Conservation (phyloP, 1,140 invertebrate species). For the Trachelipus rathkii region DNA sequence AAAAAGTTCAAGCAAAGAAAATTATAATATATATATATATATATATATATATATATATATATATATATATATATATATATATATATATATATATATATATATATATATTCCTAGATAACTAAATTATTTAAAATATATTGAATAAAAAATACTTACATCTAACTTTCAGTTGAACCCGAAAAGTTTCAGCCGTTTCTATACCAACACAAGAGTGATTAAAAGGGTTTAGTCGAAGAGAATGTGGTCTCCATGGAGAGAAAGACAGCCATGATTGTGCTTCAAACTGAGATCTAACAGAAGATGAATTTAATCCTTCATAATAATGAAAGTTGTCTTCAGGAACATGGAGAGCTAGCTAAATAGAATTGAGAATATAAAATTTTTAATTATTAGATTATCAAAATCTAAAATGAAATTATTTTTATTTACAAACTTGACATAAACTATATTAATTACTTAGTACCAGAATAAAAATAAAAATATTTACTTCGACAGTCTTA, state of each 20-base stretch:
- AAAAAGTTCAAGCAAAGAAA: background rate
- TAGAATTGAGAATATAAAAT: background rate
- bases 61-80: background rate
- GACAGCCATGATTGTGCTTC: background rate
- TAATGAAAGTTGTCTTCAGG: conserved; percentile 3
- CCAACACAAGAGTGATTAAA: background rate
- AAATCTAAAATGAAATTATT: too few relatives aligned
- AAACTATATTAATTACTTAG: too few relatives aligned
- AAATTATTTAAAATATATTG: background rate
- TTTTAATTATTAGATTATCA: too few relatives aligned
- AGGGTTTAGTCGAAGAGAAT: background rate
- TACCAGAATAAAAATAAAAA: too few relatives aligned
- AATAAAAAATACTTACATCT: background rate
- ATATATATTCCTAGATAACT: background rate
- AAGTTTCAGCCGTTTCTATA: background rate
- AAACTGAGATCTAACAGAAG: background rate
- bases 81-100: background rate
- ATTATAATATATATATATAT: background rate
- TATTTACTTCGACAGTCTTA: too few relatives aligned
- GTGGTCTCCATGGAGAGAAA: background rate
- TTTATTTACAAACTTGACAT: too few relatives aligned
- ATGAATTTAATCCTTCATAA: background rate
- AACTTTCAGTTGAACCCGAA: background rate
- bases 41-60: background rate
- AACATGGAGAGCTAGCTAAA: background rate